Conservation (phyloP, 2,888 invertebrate species). For the Ophion ventricosus region DNA sequence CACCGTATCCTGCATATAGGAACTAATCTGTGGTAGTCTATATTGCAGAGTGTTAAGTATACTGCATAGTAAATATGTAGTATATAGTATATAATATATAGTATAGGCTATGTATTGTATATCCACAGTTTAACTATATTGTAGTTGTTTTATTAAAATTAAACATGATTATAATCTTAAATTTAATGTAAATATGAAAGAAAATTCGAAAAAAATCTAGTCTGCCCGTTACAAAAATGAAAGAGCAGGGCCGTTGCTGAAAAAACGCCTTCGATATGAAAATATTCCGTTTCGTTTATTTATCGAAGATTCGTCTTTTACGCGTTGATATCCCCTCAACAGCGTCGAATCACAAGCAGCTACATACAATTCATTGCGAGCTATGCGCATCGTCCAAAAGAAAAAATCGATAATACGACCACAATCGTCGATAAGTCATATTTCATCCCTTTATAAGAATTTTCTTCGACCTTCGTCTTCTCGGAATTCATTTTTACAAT, state of each 20-base stretch:
- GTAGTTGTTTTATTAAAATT: too few species aligned
- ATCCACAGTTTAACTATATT: too few species aligned
- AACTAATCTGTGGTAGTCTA: too few species aligned
- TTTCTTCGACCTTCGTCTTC: conserved; percentile 31
- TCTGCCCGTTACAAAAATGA: neutral
- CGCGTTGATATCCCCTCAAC: neutral
- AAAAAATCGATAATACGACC: neutral
- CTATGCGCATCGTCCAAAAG: neutral
- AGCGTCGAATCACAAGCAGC: neutral
- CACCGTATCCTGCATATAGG: too few species aligned
- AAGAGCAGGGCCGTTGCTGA: neutral
- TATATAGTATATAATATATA: too few species aligned
- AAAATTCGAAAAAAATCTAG: neutral
- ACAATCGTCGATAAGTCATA: neutral
- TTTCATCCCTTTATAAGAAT: neutral
- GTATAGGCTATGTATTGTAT: too few species aligned
- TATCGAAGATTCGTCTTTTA: neutral
- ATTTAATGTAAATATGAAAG: neutral
- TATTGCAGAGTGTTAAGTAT: too few species aligned
- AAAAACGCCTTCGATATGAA: neutral
- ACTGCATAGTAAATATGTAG: too few species aligned
- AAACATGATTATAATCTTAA: too few species aligned
- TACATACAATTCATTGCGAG: neutral
- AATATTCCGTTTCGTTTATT: neutral
- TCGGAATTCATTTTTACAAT: conserved; percentile 45